phyloP scores from a whole-genome alignment of 2,113 vertebrate genomes.

The Holacanthus passer region DNA sequence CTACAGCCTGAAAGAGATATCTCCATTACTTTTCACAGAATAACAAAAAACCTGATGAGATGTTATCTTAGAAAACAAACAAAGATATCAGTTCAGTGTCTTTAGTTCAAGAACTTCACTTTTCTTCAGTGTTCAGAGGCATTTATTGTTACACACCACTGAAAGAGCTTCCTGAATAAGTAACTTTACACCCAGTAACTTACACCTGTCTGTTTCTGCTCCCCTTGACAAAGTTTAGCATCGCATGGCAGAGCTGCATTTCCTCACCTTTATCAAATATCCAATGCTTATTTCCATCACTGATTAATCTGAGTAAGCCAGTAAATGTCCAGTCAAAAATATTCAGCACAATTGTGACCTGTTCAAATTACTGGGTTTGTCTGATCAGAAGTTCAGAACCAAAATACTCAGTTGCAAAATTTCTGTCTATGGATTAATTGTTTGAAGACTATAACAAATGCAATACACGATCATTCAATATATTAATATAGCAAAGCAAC shows the following conservation, averaged over 20 bases:
- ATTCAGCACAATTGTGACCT: not conserved
- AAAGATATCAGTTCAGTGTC: not conserved
- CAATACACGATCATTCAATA: not conserved
- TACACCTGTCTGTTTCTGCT: not conserved
- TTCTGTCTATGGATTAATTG: not conserved
- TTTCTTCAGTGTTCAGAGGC: constrained; percentile 3
- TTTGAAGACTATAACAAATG: not conserved
- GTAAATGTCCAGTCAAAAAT: not conserved
- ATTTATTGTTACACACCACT: constrained; percentile 17
- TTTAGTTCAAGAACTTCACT: not conserved
- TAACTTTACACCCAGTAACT: not conserved
- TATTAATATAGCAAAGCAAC: too few relatives aligned
- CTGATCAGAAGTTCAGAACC: not conserved
- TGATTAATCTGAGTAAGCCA: not conserved
- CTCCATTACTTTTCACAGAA: not conserved
- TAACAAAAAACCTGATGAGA: not conserved
- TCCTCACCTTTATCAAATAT: not conserved
- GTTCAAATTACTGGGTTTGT: not conserved
- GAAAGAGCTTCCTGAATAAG: not conserved
- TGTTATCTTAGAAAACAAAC: constrained; percentile 20
- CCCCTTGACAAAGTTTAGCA: too few relatives aligned
- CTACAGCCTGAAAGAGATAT: not conserved
- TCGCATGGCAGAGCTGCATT: not conserved
- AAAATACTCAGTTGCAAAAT: not conserved
- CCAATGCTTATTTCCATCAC: accelerated